These are phyloP conservation scores for Acrobeloides nanus DNA, from an alignment of 2,888 invertebrate genomes.

Conservation along the genomic window DNA sequence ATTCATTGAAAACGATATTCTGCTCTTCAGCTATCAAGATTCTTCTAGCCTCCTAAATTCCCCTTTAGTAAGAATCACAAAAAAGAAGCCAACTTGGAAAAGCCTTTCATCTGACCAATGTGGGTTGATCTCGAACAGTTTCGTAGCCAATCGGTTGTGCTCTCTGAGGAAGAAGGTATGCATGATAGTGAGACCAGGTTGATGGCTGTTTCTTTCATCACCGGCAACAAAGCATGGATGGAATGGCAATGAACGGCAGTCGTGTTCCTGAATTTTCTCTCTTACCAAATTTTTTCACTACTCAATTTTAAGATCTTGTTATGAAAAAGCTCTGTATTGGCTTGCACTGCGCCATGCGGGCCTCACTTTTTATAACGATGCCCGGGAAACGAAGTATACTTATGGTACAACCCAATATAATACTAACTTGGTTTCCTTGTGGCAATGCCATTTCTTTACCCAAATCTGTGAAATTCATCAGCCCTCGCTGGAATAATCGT, in stretches of 20 bases:
- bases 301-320: not conserved
- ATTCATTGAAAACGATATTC: conserved; percentile 56
- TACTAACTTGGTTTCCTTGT: conserved; percentile 35
- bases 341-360: no score
- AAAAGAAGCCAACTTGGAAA: conserved; percentile 36
- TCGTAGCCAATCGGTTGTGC: conserved; percentile 50
- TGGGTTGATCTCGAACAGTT: conserved; percentile 42
- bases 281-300: not conserved
- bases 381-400: no score
- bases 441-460: conserved; percentile 43
- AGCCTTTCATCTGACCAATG: conserved; percentile 55
- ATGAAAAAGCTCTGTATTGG: no score
- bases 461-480: conserved; percentile 52
- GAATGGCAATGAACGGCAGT: conserved; percentile 43
- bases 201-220: conserved; percentile 47
- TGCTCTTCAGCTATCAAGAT: conserved; percentile 61
- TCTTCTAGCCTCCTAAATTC: conserved; percentile 54
- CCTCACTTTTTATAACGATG: no score
- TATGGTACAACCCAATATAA: not conserved
- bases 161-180: conserved; percentile 52
- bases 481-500: conserved; percentile 60
- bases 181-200: conserved; percentile 50
- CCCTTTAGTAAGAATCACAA: no score
- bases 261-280: conserved; percentile 39
- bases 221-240: conserved; percentile 49